Evolutionary conservation across 1,140 invertebrate genomes (phyloP).

Genomic region (Anoplolepis gracilipes): DNA sequence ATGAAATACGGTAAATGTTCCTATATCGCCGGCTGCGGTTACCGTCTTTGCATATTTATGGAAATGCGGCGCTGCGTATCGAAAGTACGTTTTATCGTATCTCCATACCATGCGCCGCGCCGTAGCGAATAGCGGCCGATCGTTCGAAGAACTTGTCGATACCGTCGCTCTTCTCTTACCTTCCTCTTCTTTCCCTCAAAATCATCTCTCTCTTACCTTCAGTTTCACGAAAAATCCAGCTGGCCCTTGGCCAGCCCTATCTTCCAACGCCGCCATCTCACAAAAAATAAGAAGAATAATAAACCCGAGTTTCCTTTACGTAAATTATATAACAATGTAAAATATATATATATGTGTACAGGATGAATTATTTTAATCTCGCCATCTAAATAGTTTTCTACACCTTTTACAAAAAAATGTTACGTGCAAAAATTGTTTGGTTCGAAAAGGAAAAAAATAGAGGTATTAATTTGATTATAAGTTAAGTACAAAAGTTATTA

Average conservation of each 20-base stretch:
- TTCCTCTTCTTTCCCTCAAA: not conserved
- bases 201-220: not conserved
- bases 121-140: not conserved
- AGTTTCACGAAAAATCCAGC: constrained; percentile 38
- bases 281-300: not conserved
- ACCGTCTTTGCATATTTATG: constrained; percentile 62
- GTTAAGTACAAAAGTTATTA: no score
- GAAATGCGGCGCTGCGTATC: constrained; percentile 53
- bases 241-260: not conserved
- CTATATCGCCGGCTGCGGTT: constrained; percentile 48
- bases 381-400: no score
- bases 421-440: no score
- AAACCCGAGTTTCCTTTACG: not conserved
- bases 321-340: not conserved
- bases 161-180: not conserved
- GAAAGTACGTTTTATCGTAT: constrained; percentile 60
- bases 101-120: constrained; percentile 32
- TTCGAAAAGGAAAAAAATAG: no score
- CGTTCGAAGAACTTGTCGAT: constrained; percentile 26
- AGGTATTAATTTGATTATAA: no score
- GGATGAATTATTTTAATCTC: no score
- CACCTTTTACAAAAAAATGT: no score
- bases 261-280: not conserved
- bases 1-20: constrained; percentile 54
- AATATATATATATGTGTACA: not conserved